These are phyloP conservation scores for Lucifuga dentata DNA, from an alignment of 2,113 vertebrate genomes.

Conservation along the genomic window DNA sequence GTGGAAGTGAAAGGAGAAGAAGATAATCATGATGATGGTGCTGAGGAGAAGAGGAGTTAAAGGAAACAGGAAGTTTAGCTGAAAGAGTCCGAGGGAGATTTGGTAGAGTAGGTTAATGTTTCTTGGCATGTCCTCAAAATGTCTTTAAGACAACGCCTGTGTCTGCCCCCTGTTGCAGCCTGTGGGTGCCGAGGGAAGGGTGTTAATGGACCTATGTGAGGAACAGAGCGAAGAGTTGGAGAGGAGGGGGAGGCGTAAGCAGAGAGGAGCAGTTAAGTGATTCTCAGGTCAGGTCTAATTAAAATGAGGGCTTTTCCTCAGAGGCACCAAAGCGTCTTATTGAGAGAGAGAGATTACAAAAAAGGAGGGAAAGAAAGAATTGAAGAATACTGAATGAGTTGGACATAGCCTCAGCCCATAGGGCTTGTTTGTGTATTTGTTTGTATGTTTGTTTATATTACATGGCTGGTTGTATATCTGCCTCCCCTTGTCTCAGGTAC, in stretches of 20 bases:
- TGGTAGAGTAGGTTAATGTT: constrained; percentile 77
- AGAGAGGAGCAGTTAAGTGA: constrained; percentile 80
- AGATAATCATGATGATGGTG: constrained; percentile 23
- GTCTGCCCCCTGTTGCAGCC: constrained; percentile 73
- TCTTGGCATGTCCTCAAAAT: constrained; percentile 80
- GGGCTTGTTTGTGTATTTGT: constrained; percentile 58
- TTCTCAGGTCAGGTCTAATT: constrained; percentile 84
- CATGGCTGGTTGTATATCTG: constrained; percentile 50
- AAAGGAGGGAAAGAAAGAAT: constrained; percentile 64
- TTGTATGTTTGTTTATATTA: constrained; percentile 61
- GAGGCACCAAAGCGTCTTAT: constrained; percentile 74
- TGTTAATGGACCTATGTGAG: constrained; percentile 84
- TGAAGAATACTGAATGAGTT: constrained; percentile 60
- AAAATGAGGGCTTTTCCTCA: constrained; percentile 81
- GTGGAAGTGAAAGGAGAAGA: constrained; percentile 15
- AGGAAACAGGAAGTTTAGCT: constrained; percentile 43
- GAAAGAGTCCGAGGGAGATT: constrained; percentile 66
- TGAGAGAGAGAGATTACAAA: constrained; percentile 71
- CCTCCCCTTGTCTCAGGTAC: constrained; percentile 41
- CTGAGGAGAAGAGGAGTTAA: constrained; percentile 36
- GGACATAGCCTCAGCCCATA: constrained; percentile 57
- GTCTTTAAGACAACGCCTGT: constrained; percentile 75
- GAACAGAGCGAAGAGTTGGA: constrained; percentile 69
- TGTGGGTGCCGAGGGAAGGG: constrained; percentile 79
- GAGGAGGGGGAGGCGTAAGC: constrained; percentile 58